Evolutionary conservation across 1,140 invertebrate genomes (phyloP), one percentile per base, ranked within the genome.

Genomic region (Helicoverpa zea): DNA sequence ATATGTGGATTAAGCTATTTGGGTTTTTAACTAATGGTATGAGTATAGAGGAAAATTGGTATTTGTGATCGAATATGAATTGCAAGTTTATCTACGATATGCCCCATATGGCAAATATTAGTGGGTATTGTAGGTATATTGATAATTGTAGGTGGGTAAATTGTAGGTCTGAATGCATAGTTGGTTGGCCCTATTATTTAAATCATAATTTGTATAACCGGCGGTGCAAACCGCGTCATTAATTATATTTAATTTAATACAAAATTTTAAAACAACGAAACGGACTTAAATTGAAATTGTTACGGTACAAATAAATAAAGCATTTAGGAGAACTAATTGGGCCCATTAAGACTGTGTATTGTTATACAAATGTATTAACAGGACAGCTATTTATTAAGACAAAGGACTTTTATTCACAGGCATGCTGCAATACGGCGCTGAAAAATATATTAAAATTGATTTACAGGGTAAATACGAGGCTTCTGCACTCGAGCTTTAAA

Each of bases 381-480:
- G 52, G 29, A 29, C 49, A 49, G 16, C 18, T 35, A 49, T 23
- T 11, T 68, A 18, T 51, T 23, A 68, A 74, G 29, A 74, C 54
- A 74, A 75, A 54, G 49, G 14, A 72, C 14, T 72, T 72, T 54
- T 72, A 72, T 72, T 72, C 30, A 29, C 52, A n/a, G 68, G 7
- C 14, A 47, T 61, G 29, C 54, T 12, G 73, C 56, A 75, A 63
- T 75, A 75, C 58, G 73, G 35, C 58, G 35, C 43, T 12, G 64
- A 68, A 61, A 58, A 49, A 7, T 75, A 47, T 75, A 51, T 72
- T 82, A 82, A 79, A 84, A 81, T 80, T 83, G 83, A 83, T 85
- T 85, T 78, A 78, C 59, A 52, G 35, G 35, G 75, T 80, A 82
- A 82, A 77, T 76, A 54, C 12, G 54, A 18, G 49, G n/a, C 30